These are phyloP conservation scores for Orthonyx spaldingii DNA, from an alignment of 2,113 vertebrate species.

Conservation along the genomic window DNA sequence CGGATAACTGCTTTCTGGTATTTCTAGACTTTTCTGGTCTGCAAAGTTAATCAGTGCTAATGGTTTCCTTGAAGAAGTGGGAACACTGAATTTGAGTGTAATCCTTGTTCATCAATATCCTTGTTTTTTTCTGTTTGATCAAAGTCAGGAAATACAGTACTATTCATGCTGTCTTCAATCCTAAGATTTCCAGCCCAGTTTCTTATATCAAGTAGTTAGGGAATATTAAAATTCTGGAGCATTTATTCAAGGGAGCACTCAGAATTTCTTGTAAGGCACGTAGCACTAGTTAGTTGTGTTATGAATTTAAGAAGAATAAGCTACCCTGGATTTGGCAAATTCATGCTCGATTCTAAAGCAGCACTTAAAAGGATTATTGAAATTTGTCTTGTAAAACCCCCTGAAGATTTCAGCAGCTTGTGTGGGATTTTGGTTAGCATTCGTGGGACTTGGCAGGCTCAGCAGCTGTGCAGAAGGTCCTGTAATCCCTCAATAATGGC, in stretches of 20 bases:
- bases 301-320: constrained; percentile 56
- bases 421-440: constrained; percentile 52
- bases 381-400: constrained; percentile 62
- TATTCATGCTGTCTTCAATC: background rate
- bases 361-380: constrained; percentile 65
- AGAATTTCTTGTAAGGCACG: background rate
- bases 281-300: constrained; percentile 6
- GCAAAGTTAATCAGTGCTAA: background rate
- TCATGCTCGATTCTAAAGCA: constrained; percentile 12
- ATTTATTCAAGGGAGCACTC: background rate
- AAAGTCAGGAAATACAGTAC: background rate
- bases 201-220: background rate
- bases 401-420: constrained; percentile 60
- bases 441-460: constrained; percentile 11
- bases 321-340: constrained; percentile 58
- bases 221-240: background rate
- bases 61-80: background rate
- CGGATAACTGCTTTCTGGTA: background rate
- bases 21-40: background rate
- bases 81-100: background rate
- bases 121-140: background rate
- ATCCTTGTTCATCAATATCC: background rate
- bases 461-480: background rate
- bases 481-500: constrained; percentile 11
- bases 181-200: background rate